Percentiles rank a stretch among this genome's conserved stretches.
phyloP scores from a whole-genome alignment of 2,113 vertebrate genomes.

The Hymenochirus boettgeri region DNA sequence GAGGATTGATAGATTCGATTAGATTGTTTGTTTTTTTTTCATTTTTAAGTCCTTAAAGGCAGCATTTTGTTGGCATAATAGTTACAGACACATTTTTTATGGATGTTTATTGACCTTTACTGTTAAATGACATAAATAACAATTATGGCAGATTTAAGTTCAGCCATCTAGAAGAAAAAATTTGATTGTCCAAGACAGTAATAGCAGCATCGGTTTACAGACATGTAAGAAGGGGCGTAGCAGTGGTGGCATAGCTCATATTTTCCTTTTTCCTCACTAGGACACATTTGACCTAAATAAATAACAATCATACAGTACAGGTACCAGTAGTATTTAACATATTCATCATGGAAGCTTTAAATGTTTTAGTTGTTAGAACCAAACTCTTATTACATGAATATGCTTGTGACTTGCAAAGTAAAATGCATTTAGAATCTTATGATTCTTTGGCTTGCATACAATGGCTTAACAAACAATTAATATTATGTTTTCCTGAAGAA shows the following conservation, averaged over 20 bases:
- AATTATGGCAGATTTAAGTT: constrained; percentile 3
- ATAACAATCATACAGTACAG: neutral
- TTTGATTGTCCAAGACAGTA: neutral
- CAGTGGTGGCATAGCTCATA: neutral
- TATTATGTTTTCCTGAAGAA: neutral
- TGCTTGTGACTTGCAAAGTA: neutral
- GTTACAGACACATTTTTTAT: neutral
- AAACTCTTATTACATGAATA: neutral
- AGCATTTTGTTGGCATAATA: neutral
- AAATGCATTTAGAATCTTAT: constrained; percentile 7
- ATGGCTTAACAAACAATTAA: neutral
- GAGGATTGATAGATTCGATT: no score
- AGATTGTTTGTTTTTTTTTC: no score
- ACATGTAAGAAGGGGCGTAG: neutral
- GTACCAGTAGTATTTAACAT: neutral
- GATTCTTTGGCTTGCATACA: constrained; percentile 12
- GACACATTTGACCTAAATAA: neutral
- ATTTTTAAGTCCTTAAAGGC: no score
- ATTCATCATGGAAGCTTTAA: neutral
- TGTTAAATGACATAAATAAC: neutral
- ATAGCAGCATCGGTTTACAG: constrained; percentile 1
- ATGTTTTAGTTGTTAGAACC: neutral
- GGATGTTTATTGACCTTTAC: constrained; percentile 1
- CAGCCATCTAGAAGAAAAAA: neutral
- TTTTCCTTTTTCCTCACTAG: neutral